Evolutionary conservation across 2,888 invertebrate species (phyloP).

Genomic region (Caenorhabditis sulstoni): DNA sequence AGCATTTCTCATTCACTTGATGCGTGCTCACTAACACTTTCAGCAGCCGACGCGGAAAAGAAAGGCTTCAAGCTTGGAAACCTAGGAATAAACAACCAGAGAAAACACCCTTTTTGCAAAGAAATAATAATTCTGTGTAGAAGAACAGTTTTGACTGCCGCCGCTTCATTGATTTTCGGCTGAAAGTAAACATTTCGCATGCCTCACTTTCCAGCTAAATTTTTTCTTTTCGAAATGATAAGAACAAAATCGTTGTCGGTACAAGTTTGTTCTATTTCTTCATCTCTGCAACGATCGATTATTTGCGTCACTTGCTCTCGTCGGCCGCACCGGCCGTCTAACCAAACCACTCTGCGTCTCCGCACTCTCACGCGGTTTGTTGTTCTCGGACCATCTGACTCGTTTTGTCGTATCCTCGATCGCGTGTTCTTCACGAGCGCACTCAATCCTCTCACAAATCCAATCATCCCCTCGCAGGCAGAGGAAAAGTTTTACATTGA

Average conservation of each 20-base stretch:
- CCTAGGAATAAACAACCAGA: no score
- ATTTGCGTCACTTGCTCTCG: slow-evolving; percentile 29
- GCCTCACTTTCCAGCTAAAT: neutral
- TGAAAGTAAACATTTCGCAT: slow-evolving; percentile 43
- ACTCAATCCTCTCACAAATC: no score
- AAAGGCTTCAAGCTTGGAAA: no score
- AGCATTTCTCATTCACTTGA: no score
- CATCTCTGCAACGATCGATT: slow-evolving; percentile 4
- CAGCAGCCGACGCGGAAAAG: no score
- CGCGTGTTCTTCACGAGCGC: no score
- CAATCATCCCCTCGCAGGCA: no score
- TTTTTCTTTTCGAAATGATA: slow-evolving; percentile 28
- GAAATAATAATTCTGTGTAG: slow-evolving; percentile 14
- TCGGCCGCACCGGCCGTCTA: neutral
- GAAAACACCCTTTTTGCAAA: no score
- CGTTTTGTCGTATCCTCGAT: no score
- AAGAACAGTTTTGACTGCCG: slow-evolving; percentile 37
- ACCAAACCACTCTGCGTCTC: slow-evolving; percentile 48
- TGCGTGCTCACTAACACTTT: no score
- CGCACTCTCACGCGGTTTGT: neutral
- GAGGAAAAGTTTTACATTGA: no score
- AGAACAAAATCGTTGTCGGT: slow-evolving; percentile 32
- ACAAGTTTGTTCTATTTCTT: slow-evolving; percentile 6
- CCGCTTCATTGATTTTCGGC: slow-evolving; percentile 18
- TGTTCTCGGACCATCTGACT: neutral